Base-by-base conservation (phyloP, 2,797 vertebrate genomes). In the Anisognathus igniventris region DNA sequence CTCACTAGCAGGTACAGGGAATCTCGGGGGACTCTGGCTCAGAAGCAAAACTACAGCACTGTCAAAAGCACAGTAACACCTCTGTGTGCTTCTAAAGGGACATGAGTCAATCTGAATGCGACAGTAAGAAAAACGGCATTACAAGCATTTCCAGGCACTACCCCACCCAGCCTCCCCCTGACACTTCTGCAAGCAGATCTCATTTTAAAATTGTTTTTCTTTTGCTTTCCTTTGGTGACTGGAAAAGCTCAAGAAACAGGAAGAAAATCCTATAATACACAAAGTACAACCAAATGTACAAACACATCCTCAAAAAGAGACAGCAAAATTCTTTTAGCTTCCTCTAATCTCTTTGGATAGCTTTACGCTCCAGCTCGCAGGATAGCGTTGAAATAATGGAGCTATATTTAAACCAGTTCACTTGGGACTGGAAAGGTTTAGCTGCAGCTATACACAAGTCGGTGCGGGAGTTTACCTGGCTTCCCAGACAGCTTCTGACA, bases 401-500 rank as follows among this genome's bases (percentile, higher is more conserved):
- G 79, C 82, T 95, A 56, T 92, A 93, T 93, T 96, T 93, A 93
- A 93, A 95, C 57, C 66, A 70, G 66, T 75, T 94, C 10, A n/a
- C 76, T 88, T 0, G 19, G 77, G 83, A 96, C 73, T 84, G 83
- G 67, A 40, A 78, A 56, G 85, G 66, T 92, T 92, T 79, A 86
- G 91, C 78, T 92, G 86, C 77, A 90, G 86, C 89, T 61, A 85
- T 21, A 62, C 51, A 78, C 24, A 75, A 84, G 93, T 33, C 0
- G 3, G 83, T 77, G 88, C 0, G 2, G 86, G 93, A 93, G 95
- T 95, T 96, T 81, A 94, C 96, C 90, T 95, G 94, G 82, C 90
- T 93, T 88, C 93, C 88, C 88, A 94, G 90, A 92, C 87, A 96
- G 93, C 90, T 95, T 83, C 95, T 95, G 95, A 96, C 92, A 96